phyloP scores from a whole-genome alignment of 2,888 invertebrate genomes.

The Willowsia nigromaculata region DNA sequence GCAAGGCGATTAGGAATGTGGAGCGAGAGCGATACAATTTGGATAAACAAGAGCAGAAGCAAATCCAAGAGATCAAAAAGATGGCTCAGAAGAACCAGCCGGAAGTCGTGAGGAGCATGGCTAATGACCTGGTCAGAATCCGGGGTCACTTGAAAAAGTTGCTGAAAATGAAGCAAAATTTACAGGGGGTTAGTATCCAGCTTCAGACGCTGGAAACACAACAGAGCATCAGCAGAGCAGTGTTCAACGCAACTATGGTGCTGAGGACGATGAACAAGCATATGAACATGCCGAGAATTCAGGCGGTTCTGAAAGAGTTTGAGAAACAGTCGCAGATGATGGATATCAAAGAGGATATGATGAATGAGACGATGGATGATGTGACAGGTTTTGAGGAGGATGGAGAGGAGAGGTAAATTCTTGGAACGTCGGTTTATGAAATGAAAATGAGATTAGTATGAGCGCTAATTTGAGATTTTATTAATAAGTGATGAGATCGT shows the following conservation, averaged over 20 bases:
- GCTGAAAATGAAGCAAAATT: constrained; percentile 84
- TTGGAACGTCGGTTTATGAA: not conserved
- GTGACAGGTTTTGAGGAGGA: constrained; percentile 84
- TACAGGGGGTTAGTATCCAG: constrained; percentile 84
- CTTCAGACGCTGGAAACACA: constrained; percentile 84
- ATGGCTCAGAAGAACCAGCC: constrained; percentile 81
- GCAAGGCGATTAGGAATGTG: constrained; percentile 84
- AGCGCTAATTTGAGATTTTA: no score
- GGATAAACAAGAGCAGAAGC: constrained; percentile 84
- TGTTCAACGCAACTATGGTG: constrained; percentile 84
- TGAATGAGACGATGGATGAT: constrained; percentile 85
- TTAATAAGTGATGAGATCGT: constrained; percentile 83
- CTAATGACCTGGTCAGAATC: constrained; percentile 84
- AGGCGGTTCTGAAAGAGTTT: constrained; percentile 84
- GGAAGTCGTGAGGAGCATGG: constrained; percentile 85
- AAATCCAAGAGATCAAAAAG: constrained; percentile 84
- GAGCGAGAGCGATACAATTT: constrained; percentile 83
- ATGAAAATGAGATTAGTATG: not conserved
- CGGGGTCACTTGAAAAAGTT: constrained; percentile 84
- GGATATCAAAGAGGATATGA: constrained; percentile 86
- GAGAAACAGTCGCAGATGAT: constrained; percentile 85
- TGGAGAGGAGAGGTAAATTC: constrained; percentile 82
- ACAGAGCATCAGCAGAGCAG: constrained; percentile 84
- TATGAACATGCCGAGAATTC: constrained; percentile 84
- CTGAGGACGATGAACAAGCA: constrained; percentile 84